phyloP scores from a whole-genome alignment of 2,797 vertebrate species.

The Pseudochirops cupreus region DNA sequence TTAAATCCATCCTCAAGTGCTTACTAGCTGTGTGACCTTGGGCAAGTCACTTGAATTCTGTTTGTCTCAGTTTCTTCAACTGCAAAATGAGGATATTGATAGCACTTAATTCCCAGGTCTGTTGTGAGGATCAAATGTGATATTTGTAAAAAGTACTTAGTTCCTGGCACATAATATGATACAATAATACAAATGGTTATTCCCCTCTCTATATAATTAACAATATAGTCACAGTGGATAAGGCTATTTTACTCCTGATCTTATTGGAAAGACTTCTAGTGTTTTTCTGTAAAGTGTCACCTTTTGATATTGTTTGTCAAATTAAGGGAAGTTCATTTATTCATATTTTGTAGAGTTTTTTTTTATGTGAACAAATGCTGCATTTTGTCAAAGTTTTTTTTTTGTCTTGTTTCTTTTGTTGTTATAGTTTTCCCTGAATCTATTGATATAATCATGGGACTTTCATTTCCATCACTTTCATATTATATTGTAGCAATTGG shows the following conservation, averaged over 20 bases:
- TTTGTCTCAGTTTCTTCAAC: neutral
- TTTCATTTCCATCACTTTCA: constrained; percentile 16
- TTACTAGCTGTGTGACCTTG: neutral
- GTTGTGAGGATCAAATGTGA: neutral
- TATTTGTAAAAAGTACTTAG: neutral
- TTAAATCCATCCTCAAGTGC: neutral
- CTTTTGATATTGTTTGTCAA: neutral
- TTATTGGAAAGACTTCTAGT: neutral
- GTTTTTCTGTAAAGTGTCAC: neutral
- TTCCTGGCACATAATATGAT: neutral
- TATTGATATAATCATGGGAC: neutral
- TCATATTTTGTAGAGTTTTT: neutral
- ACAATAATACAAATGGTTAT: neutral
- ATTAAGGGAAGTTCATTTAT: neutral
- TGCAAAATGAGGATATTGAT: neutral
- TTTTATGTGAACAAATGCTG: neutral
- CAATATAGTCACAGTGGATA: neutral
- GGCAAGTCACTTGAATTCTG: neutral
- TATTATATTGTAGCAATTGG: constrained; percentile 54
- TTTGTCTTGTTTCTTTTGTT: too few relatives aligned
- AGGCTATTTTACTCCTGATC: neutral
- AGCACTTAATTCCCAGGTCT: neutral
- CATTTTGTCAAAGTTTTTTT: neutral
- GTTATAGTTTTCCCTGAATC: neutral
- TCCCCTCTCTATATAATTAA: neutral